A percentile compares a stretch with the other conserved stretches of the same genome.
These are phyloP conservation scores for Callipepla californica DNA, from an alignment of 2,113 vertebrate genomes.

Conservation along the genomic window DNA sequence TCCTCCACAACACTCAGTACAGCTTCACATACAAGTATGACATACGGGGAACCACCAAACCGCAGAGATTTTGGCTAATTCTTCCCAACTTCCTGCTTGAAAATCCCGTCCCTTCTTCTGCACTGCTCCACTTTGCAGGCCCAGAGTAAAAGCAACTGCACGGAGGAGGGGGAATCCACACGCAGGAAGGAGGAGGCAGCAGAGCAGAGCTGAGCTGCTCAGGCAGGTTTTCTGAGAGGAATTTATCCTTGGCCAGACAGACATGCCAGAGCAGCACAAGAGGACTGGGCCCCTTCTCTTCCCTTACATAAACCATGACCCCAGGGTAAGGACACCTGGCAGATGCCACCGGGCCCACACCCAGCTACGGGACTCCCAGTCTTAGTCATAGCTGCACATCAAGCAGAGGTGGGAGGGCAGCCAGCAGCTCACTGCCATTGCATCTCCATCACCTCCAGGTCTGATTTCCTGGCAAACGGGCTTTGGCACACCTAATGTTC, in stretches of 20 bases:
- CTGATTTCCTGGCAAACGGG: neutral
- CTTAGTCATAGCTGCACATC: neutral
- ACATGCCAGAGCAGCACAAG: slow-evolving; percentile 44
- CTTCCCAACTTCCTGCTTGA: neutral
- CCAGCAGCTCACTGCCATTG: neutral
- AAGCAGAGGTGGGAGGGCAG: neutral
- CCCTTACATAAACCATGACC: slow-evolving; percentile 52
- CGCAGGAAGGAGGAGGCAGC: slow-evolving; percentile 56
- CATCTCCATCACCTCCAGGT: neutral
- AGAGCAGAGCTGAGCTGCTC: slow-evolving; percentile 59
- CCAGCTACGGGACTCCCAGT: neutral
- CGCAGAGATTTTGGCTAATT: neutral
- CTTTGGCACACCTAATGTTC: neutral
- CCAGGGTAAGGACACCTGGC: slow-evolving; percentile 46
- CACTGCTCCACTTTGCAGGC: neutral
- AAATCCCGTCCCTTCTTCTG: neutral
- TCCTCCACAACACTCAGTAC: neutral
- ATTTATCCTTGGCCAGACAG: slow-evolving; percentile 69
- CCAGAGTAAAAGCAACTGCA: slow-evolving; percentile 53
- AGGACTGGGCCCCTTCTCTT: slow-evolving; percentile 36
- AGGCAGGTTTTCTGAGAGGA: slow-evolving; percentile 70
- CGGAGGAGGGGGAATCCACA: slow-evolving; percentile 24
- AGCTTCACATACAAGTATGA: neutral
- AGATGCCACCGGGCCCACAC: neutral
- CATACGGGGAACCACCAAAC: neutral